Evolutionary conservation across 2,797 vertebrate species (phyloP).

Genomic region (Sebastolobus alascanus): DNA sequence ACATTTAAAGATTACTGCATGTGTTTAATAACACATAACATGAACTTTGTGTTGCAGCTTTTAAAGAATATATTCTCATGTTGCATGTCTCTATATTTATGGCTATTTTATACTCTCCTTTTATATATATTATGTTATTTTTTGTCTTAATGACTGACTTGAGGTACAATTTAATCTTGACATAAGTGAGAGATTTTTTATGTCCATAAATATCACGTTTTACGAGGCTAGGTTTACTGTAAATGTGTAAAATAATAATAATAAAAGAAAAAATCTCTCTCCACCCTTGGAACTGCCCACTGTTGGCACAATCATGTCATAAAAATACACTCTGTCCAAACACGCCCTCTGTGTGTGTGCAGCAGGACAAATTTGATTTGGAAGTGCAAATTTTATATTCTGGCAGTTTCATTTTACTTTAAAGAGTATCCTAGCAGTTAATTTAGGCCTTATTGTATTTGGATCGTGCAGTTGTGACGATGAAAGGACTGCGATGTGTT

Average conservation of each 20-base stretch:
- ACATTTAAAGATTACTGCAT: slow-evolving; percentile 12
- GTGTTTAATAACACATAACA: slow-evolving; percentile 8
- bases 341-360: slow-evolving; percentile 25
- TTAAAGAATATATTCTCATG: neutral
- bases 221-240: slow-evolving; percentile 33
- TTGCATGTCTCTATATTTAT: neutral
- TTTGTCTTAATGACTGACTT: neutral
- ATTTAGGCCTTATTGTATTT: slow-evolving; percentile 5
- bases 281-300: slow-evolving; percentile 18
- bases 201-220: slow-evolving; percentile 22
- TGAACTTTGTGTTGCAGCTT: neutral
- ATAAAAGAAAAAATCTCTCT: neutral
- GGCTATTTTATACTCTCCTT: neutral
- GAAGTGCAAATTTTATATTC: slow-evolving; percentile 39
- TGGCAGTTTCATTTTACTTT: slow-evolving; percentile 23
- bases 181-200: slow-evolving; percentile 8
- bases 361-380: slow-evolving; percentile 21
- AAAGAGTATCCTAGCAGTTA: slow-evolving; percentile 12
- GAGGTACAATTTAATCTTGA: neutral
- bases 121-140: neutral
- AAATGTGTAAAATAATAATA: slow-evolving; percentile 15
- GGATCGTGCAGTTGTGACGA: slow-evolving; percentile 3
- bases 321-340: slow-evolving; percentile 30
- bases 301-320: slow-evolving; percentile 24
- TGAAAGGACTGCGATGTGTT: slow-evolving; percentile 6